Percentiles rank a stretch among this genome's conserved stretches.
Evolutionary conservation across 2,888 invertebrate species (phyloP).

Genomic region (Deilephila porcellus): DNA sequence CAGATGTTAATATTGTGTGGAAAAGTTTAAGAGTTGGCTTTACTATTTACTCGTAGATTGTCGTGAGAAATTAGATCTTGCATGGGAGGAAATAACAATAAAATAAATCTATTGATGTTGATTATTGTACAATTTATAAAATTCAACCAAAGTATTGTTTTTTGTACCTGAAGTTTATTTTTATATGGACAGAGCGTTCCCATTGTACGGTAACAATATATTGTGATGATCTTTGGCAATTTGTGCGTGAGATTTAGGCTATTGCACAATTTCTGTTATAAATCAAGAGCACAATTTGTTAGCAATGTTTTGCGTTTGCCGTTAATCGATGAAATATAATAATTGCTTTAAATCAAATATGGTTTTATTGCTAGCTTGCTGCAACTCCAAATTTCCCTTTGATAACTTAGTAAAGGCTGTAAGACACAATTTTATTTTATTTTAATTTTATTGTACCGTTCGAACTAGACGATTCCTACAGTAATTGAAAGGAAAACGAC

Average conservation of each 20-base stretch:
- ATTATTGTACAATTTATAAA: constrained; percentile 41
- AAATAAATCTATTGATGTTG: constrained; percentile 11
- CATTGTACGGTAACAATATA: neutral
- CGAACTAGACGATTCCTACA: no score
- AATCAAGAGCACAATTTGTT: constrained; percentile 14
- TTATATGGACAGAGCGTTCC: constrained; percentile 16
- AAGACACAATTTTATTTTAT: neutral
- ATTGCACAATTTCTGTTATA: constrained; percentile 25
- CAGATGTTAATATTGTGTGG: neutral
- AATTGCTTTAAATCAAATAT: constrained; percentile 21
- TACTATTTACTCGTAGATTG: no score
- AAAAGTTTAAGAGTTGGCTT: neutral
- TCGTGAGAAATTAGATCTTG: neutral
- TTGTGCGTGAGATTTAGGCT: constrained; percentile 2
- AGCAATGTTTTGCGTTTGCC: constrained; percentile 20
- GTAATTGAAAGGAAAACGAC: no score
- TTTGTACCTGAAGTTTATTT: constrained; percentile 58
- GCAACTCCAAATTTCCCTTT: no score
- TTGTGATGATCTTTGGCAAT: neutral
- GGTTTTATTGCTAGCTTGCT: neutral
- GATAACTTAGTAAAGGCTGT: neutral
- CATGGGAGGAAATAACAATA: neutral
- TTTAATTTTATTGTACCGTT: no score
- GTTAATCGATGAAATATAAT: constrained; percentile 19
- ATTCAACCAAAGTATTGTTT: constrained; percentile 63